Conservation (phyloP, 2,797 vertebrate species). For the Urophycis tenuis region DNA sequence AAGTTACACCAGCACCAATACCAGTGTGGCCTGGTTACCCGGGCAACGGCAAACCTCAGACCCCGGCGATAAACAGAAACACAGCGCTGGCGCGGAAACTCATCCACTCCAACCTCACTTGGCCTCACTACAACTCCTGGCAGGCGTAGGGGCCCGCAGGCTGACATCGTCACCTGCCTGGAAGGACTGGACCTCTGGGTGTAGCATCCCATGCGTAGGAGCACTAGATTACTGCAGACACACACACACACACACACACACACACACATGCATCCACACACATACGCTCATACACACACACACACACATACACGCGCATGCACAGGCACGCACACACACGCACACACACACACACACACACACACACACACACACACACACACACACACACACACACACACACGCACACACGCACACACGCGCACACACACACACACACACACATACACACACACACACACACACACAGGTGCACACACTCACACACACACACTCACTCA, state of each 20-base stretch:
- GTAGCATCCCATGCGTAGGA: conserved; percentile 36
- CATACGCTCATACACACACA: no score
- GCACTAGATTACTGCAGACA: conserved; percentile 27
- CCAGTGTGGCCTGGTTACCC: conserved; percentile 12
- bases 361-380: background rate
- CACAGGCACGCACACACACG: no score
- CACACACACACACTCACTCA: no score
- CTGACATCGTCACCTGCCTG: conserved; percentile 43
- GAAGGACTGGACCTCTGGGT: conserved; percentile 34
- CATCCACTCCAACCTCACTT: conserved; percentile 6
- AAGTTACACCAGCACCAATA: conserved; percentile 42
- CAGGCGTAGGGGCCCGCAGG: conserved; percentile 22
- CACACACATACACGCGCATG: no score
- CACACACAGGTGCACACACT: background rate
- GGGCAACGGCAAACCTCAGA: conserved; percentile 54
- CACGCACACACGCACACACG: background rate
- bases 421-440: no score
- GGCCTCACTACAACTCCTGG: conserved; percentile 11
- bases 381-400: no score
- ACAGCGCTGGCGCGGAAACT: conserved; percentile 53
- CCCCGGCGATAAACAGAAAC: conserved; percentile 63
- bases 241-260: conserved; percentile 12
- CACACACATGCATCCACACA: background rate
- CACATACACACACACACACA: background rate
- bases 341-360: no score